Evolutionary conservation across 53 echinoderm and acorn worm genomes (phyloP), one percentile per base, ranked within the genome.

Genomic region (Henricia sp.): DNA sequence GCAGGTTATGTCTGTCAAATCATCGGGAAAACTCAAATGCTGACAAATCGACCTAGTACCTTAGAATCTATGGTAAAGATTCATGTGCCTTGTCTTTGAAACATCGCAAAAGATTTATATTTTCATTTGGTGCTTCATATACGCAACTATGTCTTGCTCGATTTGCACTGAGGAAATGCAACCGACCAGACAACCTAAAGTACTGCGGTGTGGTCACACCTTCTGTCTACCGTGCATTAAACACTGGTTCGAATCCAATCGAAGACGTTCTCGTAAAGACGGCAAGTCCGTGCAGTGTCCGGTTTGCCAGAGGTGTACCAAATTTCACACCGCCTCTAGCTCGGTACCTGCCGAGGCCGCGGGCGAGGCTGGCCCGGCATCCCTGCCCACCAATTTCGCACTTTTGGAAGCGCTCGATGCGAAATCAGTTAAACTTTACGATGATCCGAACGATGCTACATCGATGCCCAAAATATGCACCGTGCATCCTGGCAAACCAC

Each of bases 101-200:
- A n/a, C n/a, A n/a, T n/a, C n/a, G 68, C 27, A 68, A 16, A 32
- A 68, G 68, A 6, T 39, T 26, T 9, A 25, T 6, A 17, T 24
- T 19, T 67, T 20, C 0, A 37, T 0, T 39, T 42, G 42, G 24
- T 12, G 2, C 12, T 19, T 20, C 19, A 36, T n/a, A 37, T 21
- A n/a, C n/a, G n/a, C n/a, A n/a, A n/a, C n/a, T 35, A 73, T 73
- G 73, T 73, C 73, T 3, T 73, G 73, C 42, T 8, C 73, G 10
- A 73, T 73, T 17, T 73, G 73, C 11, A 73, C 42, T 3, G 73
- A 73, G 23, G 52, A 54, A 54, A 23, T 54, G 8, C 14, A 71
- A 1, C 50, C 50, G 29, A 71, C 6, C 0, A 20, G 11, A 33
- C 52, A 54, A 23, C 73, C 73, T 0, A 73, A 73, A 34, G 73